These are phyloP conservation scores for Rostratula benghalensis DNA, from an alignment of 2,113 vertebrate genomes.

Conservation along the genomic window DNA sequence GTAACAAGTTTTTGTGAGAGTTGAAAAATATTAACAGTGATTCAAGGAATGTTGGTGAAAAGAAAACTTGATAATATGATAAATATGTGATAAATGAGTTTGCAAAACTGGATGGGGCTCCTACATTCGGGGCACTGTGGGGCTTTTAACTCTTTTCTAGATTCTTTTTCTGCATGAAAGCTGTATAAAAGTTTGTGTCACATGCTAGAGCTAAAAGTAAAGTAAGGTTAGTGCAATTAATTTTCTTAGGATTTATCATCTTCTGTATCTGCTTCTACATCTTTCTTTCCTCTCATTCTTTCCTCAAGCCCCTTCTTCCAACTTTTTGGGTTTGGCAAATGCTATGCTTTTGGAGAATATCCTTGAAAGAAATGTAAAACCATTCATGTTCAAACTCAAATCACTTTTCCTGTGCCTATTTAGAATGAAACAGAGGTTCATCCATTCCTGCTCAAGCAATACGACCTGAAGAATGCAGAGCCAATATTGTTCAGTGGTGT, in stretches of 20 bases:
- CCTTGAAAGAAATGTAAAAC: background rate
- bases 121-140: background rate
- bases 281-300: background rate
- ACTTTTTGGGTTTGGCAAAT: background rate
- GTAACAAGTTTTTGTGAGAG: slow-evolving; percentile 44
- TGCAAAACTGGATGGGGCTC: background rate
- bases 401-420: background rate
- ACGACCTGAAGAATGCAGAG: background rate
- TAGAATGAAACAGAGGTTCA: background rate
- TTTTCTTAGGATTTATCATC: background rate
- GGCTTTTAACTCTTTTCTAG: background rate
- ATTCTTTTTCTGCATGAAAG: background rate
- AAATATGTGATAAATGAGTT: background rate
- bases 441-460: background rate
- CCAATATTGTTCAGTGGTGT: background rate
- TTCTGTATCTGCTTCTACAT: background rate
- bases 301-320: background rate
- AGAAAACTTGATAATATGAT: background rate
- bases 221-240: background rate
- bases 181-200: background rate
- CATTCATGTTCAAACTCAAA: background rate
- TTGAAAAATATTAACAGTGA: background rate
- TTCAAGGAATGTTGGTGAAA: background rate
- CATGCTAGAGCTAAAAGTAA: background rate
- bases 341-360: background rate